Evolutionary conservation across 2,888 invertebrate species (phyloP).

Genomic region (Nomada ruficornis): DNA sequence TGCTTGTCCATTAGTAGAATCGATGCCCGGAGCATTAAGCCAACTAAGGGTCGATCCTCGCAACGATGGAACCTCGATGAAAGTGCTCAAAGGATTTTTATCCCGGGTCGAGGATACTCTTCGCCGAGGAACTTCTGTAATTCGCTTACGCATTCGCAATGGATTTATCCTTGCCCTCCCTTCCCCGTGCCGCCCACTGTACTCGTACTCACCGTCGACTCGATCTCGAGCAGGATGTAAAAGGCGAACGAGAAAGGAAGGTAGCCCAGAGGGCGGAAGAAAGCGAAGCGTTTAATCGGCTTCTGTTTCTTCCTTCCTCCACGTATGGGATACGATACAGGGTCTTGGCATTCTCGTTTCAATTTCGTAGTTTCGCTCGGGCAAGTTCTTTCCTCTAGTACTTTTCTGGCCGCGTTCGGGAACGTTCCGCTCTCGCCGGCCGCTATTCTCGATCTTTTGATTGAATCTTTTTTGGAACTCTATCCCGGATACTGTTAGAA

Average conservation of each 20-base stretch:
- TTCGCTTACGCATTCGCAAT: constrained; percentile 79
- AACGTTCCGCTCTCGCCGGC: neutral
- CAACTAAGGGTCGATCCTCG: constrained; percentile 12
- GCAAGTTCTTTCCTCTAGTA: constrained; percentile 8
- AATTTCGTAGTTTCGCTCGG: constrained; percentile 20
- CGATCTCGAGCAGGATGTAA: constrained; percentile 53
- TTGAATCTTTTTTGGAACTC: neutral
- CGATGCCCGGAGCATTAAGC: constrained; percentile 51
- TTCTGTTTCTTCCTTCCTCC: constrained; percentile 33
- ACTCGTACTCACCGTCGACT: constrained; percentile 35
- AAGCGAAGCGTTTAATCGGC: constrained; percentile 62
- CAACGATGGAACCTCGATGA: constrained; percentile 11
- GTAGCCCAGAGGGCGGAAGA: constrained; percentile 26
- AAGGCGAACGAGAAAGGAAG: constrained; percentile 27
- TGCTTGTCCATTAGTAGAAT: constrained; percentile 49
- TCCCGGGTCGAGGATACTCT: constrained; percentile 15
- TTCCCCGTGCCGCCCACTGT: constrained; percentile 48
- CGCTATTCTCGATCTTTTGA: constrained; percentile 1
- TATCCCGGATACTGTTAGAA: neutral
- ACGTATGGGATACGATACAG: constrained; percentile 11
- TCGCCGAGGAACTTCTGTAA: constrained; percentile 75
- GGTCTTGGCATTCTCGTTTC: constrained; percentile 24
- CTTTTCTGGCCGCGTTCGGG: neutral
- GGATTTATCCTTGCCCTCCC: constrained; percentile 65
- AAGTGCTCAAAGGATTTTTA: constrained; percentile 52